Evolutionary conservation across 1,140 invertebrate species (phyloP).

Genomic region (Drosophila pachea): DNA sequence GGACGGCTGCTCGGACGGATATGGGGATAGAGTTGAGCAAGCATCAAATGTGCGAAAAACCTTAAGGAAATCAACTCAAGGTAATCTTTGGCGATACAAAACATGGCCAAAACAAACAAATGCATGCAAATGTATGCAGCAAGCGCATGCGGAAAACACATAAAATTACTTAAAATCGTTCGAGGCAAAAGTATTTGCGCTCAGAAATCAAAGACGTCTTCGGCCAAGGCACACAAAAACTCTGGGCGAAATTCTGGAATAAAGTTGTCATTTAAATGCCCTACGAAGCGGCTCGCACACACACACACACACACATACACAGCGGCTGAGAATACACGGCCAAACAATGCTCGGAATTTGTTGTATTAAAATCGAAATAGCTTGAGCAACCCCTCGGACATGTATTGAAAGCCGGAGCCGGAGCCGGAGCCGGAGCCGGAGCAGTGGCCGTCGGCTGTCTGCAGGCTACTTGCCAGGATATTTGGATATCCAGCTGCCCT

Average conservation of each 20-base stretch:
- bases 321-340: slow-evolving; percentile 45
- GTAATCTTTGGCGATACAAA: slow-evolving; percentile 17
- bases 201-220: slow-evolving; percentile 47
- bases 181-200: slow-evolving; percentile 33
- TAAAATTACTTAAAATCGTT: slow-evolving; percentile 69
- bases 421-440: too few relatives aligned
- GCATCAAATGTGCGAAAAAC: slow-evolving; percentile 42
- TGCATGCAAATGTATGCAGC: slow-evolving; percentile 60
- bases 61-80: slow-evolving; percentile 24
- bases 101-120: slow-evolving; percentile 18
- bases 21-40: neutral
- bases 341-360: slow-evolving; percentile 69
- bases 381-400: slow-evolving; percentile 38
- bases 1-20: neutral
- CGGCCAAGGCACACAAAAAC: slow-evolving; percentile 14
- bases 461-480: neutral
- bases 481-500: slow-evolving; percentile 52
- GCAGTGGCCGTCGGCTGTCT: neutral
- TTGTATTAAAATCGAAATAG: slow-evolving; percentile 75
- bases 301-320: slow-evolving; percentile 4
- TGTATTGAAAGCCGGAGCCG: neutral
- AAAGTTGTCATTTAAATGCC: slow-evolving; percentile 62
- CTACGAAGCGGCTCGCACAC: slow-evolving; percentile 1
- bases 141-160: slow-evolving; percentile 58
- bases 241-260: slow-evolving; percentile 35